Evolutionary conservation across 2,113 vertebrate species (phyloP), one percentile per base, ranked within the genome.

Genomic region (Falco punctatus): DNA sequence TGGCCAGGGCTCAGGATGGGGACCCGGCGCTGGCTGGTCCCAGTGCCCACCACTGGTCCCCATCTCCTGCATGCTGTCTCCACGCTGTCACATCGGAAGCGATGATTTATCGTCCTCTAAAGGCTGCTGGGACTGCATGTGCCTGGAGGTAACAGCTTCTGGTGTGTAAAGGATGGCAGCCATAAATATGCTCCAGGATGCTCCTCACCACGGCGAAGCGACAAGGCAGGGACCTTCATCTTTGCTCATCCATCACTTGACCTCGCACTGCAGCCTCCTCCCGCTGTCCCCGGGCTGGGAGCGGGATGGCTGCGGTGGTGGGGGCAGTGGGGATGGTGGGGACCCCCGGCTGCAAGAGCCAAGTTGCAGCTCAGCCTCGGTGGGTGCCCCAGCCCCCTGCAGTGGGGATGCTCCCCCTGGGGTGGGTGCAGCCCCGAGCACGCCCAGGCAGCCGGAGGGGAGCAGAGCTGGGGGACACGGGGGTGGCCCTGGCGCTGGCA

Each of bases 1-100:
- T 0, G 6, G 24, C 10, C 2, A 1, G 11, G 8, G 22, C 9
- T 79, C 1, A 0, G 71, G 46, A 5, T 3, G 9, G 10, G n/a
- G 18, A 9, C 44, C 27, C 1, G 1, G 88, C 28, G 58, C 7
- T 10, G 52, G 14, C 2, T 27, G 40, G 13, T 46, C 22, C 28
- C 67, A 2, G 22, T 1, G 4, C 28, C 42, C 30, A 2, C 32
- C 57, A 2, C 5, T 19, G 1, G 15, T 33, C 11, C 21, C 70
- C 17, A 1, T 23, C 27, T 51, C 61, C 61, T 14, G 13, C 7
- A 0, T 2, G 6, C 28, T 51, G 11, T 38, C 48, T 26, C 62
- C 55, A 4, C 1, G 19, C 71, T 46, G 59, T 44, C 88, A 22
- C 38, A 0, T 21, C 1, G 4, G 44, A 59, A 30, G 6, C 0